Percentiles rank a stretch among this genome's conserved stretches.
Evolutionary conservation across 1,140 invertebrate genomes (phyloP).

Genomic region (Lepidostoma basale): DNA sequence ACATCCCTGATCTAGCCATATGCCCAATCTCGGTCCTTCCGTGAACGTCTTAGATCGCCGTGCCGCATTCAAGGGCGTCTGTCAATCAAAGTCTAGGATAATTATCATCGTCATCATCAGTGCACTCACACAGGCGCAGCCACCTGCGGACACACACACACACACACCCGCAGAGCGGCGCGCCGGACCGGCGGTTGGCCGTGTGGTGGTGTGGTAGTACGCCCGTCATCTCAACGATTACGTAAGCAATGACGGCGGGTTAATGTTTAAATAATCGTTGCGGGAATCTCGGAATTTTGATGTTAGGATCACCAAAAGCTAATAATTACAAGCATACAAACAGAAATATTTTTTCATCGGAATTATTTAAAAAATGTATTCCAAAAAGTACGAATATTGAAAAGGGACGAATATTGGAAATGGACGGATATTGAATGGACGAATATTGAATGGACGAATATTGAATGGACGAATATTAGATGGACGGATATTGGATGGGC

Average conservation of each 20-base stretch:
- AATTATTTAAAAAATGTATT: too few species aligned
- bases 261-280: conserved; percentile 21
- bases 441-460: too few species aligned
- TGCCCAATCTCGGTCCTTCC: neutral
- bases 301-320: too few species aligned
- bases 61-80: conserved; percentile 14
- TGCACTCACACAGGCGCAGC: neutral
- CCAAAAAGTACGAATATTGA: too few species aligned
- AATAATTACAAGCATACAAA: too few species aligned
- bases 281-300: conserved; percentile 1
- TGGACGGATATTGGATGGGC: too few species aligned
- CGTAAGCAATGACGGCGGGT: conserved; percentile 3
- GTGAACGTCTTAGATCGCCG: neutral
- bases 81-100: conserved; percentile 26
- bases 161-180: neutral
- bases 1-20: neutral
- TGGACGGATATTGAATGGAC: too few species aligned
- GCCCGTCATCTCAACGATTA: conserved; percentile 7
- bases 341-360: too few species aligned
- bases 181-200: neutral
- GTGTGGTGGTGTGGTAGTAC: neutral
- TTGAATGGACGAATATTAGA: too few species aligned
- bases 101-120: conserved; percentile 9
- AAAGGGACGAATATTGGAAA: too few species aligned
- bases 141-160: neutral